Conservation (phyloP, 2,113 vertebrate species). For the Xiphophorus hellerii region DNA sequence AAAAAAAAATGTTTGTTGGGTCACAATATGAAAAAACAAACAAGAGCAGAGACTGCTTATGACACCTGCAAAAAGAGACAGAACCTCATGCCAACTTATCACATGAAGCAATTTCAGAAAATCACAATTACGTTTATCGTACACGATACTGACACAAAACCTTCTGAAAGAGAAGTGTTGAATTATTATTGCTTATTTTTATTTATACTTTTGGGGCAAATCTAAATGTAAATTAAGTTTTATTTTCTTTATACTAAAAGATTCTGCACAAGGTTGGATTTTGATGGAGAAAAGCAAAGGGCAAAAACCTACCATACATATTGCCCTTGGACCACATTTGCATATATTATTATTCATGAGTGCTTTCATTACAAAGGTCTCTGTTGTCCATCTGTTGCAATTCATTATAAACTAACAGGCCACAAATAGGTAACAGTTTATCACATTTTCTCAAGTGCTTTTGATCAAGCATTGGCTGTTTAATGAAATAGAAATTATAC, state of each 20-base stretch:
- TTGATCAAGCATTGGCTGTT: background rate
- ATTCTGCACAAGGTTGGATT: background rate
- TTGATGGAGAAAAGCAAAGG: background rate
- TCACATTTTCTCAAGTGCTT: slow-evolving; percentile 11
- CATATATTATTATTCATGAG: slow-evolving; percentile 16
- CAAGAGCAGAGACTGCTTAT: too few relatives aligned
- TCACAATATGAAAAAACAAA: too few relatives aligned
- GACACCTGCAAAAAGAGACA: too few relatives aligned
- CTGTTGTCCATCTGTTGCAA: slow-evolving; percentile 6
- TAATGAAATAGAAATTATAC: background rate
- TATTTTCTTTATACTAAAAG: background rate
- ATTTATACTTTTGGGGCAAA: background rate
- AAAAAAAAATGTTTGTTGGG: too few relatives aligned
- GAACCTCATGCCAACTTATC: too few relatives aligned
- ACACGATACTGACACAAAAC: background rate
- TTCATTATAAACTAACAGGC: slow-evolving; percentile 13
- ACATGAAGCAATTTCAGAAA: too few relatives aligned
- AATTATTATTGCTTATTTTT: background rate
- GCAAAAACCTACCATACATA: background rate
- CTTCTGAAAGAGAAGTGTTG: background rate
- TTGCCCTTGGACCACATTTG: slow-evolving; percentile 2
- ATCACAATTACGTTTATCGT: too few relatives aligned
- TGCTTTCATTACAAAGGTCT: slow-evolving; percentile 8
- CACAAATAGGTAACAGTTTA: background rate
- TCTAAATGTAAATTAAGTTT: background rate